Conservation (phyloP, 2,113 vertebrate species). For the Archilochus colubris region DNA sequence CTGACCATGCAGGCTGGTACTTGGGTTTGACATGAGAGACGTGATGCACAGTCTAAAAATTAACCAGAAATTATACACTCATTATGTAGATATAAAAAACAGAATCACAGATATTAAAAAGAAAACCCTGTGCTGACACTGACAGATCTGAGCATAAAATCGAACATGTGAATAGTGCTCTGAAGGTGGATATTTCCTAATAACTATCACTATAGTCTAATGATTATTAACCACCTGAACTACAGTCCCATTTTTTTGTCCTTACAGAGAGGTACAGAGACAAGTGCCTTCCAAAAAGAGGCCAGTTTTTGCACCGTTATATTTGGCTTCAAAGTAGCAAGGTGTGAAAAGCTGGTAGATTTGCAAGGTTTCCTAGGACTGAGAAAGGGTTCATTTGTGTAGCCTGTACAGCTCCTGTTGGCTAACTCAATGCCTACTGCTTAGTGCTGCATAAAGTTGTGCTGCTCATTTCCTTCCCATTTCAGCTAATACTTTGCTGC, state of each 20-base stretch:
- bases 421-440: constrained; percentile 13
- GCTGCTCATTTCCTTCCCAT: constrained; percentile 1
- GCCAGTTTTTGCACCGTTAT: not conserved
- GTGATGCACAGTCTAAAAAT: not conserved
- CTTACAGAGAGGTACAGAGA: not conserved
- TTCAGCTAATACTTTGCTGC: constrained; percentile 29
- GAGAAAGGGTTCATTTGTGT: not conserved
- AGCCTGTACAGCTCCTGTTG: not conserved
- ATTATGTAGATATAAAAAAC: not conserved
- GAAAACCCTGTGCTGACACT: not conserved
- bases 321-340: not conserved
- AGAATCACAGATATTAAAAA: not conserved
- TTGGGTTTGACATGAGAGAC: fast-evolving
- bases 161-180: not conserved
- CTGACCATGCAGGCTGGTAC: not conserved
- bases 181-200: not conserved
- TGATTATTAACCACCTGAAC: not conserved
- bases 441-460: constrained; percentile 25
- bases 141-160: not conserved
- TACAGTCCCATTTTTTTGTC: not conserved
- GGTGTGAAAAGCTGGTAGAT: not conserved
- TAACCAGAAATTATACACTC: fast-evolving
- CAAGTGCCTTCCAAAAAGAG: not conserved
- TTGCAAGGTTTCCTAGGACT: not conserved
- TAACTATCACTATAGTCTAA: not conserved